Evolutionary conservation across 2,888 invertebrate genomes (phyloP).

Genomic region (Hipparchia sbordonii): DNA sequence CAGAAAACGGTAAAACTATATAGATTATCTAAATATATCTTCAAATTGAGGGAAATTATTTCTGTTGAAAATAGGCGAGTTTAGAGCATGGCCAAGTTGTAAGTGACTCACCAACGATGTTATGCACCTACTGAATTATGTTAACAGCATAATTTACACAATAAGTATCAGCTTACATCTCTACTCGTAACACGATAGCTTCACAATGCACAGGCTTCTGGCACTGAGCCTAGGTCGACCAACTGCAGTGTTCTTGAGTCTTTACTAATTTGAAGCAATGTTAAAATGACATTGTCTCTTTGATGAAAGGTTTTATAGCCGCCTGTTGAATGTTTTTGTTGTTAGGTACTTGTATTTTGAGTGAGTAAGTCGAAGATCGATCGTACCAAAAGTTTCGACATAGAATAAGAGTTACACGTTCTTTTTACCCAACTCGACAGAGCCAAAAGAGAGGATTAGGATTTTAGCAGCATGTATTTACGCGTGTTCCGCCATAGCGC

Average conservation of each 20-base stretch:
- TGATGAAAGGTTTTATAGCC: slow-evolving; percentile 4
- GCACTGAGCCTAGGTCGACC: slow-evolving; percentile 32
- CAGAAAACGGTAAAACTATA: too few relatives aligned
- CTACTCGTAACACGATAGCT: slow-evolving; percentile 30
- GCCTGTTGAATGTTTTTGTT: not conserved
- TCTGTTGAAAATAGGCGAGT: not conserved
- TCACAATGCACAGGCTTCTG: slow-evolving; percentile 33
- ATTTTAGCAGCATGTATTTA: too few relatives aligned
- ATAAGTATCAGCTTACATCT: slow-evolving; percentile 21
- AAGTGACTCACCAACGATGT: slow-evolving; percentile 4
- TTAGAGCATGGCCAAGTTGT: not conserved
- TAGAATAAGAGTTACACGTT: too few relatives aligned
- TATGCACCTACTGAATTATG: not conserved
- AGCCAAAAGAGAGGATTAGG: too few relatives aligned
- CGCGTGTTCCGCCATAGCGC: too few relatives aligned
- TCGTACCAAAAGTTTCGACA: not conserved
- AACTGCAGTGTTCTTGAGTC: slow-evolving; percentile 9
- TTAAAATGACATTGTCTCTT: not conserved
- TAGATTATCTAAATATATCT: too few relatives aligned
- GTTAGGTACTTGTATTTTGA: not conserved
- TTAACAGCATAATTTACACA: slow-evolving; percentile 17
- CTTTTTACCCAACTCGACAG: too few relatives aligned
- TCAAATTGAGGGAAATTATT: not conserved
- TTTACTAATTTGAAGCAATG: slow-evolving; percentile 7
- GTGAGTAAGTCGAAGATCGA: not conserved